Base-by-base conservation (phyloP, 1,140 invertebrate species). In the Saccostrea glomerata region DNA sequence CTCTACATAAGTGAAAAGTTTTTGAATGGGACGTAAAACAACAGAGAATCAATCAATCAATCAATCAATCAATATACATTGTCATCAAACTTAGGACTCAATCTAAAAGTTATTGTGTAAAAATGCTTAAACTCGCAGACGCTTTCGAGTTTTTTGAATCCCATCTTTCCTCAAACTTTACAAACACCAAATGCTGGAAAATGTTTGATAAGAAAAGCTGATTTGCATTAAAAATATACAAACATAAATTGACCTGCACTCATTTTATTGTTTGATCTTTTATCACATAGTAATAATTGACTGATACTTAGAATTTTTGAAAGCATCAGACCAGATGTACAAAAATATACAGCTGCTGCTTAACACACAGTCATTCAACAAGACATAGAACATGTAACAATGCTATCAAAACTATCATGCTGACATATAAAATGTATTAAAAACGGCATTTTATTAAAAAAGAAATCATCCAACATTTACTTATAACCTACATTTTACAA, bases 261-360 rank as follows among this genome's bases (percentile, higher is more conserved):
- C 30, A 30, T 30, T 77, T 77, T 77, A 77, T 77, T 77, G 70
- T 77, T 77, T 77, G 70, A 25, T 77, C 58, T 20, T 63, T 63
- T n/a, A 20, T 63, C 70, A 77, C 70, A 77, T 30, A 13, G 30
- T 77, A 36, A 77, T 77, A 77, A 11, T 13, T 30, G 70, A 77
- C 23, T 30, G 70, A 30, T 30, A 30, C 70, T 30, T 30, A 25
- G 15, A 30, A 77, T 0, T 12, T 77, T 77, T 25, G 30, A 77
- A 11, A 30, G 66, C n/a, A 73, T 77, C 70, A 77, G 23, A 77
- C 13, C 23, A 17, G 25, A 30, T 30, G 70, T 77, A 77, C 23
- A 77, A 77, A 77, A 77, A 36, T 36, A 77, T 77, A 63, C 70
- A 77, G 70, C 70, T 77, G 70, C 70, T 36, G 15, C 25, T 77